phyloP scores from a whole-genome alignment of 2,888 invertebrate genomes.

The Lithosia quadra region DNA sequence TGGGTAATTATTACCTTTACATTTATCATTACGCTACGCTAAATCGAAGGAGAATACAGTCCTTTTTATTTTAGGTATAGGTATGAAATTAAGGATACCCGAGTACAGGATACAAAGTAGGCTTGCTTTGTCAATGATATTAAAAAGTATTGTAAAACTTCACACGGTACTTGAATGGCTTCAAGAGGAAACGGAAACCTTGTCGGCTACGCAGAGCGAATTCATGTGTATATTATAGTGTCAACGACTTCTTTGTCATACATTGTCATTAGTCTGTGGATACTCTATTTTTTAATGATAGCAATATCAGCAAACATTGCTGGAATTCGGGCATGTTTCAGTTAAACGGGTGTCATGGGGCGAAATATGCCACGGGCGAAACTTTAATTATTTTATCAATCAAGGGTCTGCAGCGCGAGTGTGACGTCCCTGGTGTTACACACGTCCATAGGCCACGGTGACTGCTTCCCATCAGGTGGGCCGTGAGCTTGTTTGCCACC shows the following conservation, averaged over 20 bases:
- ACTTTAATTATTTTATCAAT: too few species aligned
- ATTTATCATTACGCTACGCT: too few species aligned
- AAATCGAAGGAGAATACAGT: too few species aligned
- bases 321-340: too few species aligned
- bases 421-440: too few species aligned
- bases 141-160: constrained; percentile 32
- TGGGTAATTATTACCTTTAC: too few species aligned
- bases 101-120: not conserved
- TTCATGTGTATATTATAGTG: constrained; percentile 46
- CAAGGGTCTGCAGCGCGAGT: too few species aligned
- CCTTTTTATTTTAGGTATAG: not conserved
- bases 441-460: too few species aligned
- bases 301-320: not conserved
- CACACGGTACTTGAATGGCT: constrained; percentile 47
- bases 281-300: constrained; percentile 9
- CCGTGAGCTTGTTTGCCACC: too few species aligned
- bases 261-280: not conserved
- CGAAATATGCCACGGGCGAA: too few species aligned
- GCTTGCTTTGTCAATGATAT: constrained; percentile 6
- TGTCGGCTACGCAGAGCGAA: constrained; percentile 48
- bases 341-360: too few species aligned
- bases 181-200: constrained; percentile 51
- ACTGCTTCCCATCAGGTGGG: too few species aligned
- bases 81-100: not conserved
- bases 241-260: constrained; percentile 40